A percentile compares a stretch with the other conserved stretches of the same genome.
phyloP scores from a whole-genome alignment of 1,140 invertebrate species.

The Spodoptera litura region DNA sequence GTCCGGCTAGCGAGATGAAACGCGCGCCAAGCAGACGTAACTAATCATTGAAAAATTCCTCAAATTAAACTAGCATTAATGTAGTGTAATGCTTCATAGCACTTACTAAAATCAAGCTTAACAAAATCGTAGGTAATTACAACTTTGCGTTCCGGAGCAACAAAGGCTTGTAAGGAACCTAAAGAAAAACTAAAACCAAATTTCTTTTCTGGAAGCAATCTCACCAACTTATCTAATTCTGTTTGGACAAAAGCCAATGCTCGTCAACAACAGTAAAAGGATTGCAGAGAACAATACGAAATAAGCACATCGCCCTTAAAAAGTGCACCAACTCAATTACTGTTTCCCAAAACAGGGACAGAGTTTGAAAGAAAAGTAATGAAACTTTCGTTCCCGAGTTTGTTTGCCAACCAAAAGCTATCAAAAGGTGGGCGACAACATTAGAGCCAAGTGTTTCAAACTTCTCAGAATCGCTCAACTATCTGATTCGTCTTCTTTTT shows the following conservation, averaged over 20 bases:
- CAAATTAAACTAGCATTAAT: background rate
- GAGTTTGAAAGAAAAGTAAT: constrained; percentile 50
- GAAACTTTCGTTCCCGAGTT: constrained; percentile 43
- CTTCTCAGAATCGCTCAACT: constrained; percentile 15
- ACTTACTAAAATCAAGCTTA: too few relatives aligned
- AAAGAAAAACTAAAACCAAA: too few relatives aligned
- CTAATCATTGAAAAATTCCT: background rate
- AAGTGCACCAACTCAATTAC: constrained; percentile 47
- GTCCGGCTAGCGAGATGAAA: constrained; percentile 52
- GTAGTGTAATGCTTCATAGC: too few relatives aligned
- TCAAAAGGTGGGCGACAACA: constrained; percentile 35
- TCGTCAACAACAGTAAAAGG: background rate
- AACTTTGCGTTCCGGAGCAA: too few relatives aligned
- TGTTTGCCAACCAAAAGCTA: constrained; percentile 22
- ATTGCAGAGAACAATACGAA: constrained; percentile 1
- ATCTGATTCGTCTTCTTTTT: background rate
- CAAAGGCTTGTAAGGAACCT: too few relatives aligned
- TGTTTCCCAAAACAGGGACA: constrained; percentile 19
- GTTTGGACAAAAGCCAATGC: background rate
- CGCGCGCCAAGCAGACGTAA: constrained; percentile 18
- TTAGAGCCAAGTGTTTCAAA: constrained; percentile 16
- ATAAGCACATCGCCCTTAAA: constrained; percentile 37
- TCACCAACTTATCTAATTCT: too few relatives aligned
- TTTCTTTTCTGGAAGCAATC: background rate
- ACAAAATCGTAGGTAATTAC: too few relatives aligned